Evolutionary conservation across 1,140 invertebrate genomes (phyloP), one percentile per base, ranked within the genome.

Genomic region (Psilanteris sp.): DNA sequence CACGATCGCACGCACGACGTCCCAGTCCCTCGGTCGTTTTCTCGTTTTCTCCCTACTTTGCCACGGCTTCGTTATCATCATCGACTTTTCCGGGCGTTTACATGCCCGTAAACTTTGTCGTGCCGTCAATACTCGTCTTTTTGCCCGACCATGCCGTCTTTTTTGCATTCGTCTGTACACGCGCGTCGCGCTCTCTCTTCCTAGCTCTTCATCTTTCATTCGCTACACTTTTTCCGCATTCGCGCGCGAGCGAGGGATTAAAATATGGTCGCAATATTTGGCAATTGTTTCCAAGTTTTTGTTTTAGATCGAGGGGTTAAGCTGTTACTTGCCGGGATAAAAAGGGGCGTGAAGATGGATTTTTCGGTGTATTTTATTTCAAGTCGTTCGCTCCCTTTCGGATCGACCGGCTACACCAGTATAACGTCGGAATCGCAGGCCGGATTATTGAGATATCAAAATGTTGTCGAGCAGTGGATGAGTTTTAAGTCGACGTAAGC

Each of bases 1-100:
- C 81, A 77, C 78, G 73, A 77, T 50, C 64, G 52, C 71, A 71
- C 76, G 57, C 79, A 68, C 44, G 24, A 5, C 20, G 48, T 20
- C 29, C 4, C 67, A 9, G 15, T 34, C 22, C 62, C 29, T 29
- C 55, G 57, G 1, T 18, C 39, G 20, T 54, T 29, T 32, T 31
- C 34, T 43, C 37, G 14, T 43, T n/a, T n/a, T 16, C 32, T 34
- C 9, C 31, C 32, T 41, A 22, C 4, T 13, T 13, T 20, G 15
- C 31, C 24, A 22, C 44, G 9, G 24, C 54, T 74, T 57, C 66
- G 24, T 73, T 59, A 70, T 59, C 44, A 68, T 64, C 61, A 48
- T 74, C 67, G 73, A 37, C 52, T 50, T 66, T 73, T 43, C 44
- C 59, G 36, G 41, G 14, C 61, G 27, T 70, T 57, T 57, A 48